Percentiles rank a stretch among this genome's conserved stretches.
Evolutionary conservation across 2,888 invertebrate species (phyloP).

Genomic region (Frankliniella fusca): DNA sequence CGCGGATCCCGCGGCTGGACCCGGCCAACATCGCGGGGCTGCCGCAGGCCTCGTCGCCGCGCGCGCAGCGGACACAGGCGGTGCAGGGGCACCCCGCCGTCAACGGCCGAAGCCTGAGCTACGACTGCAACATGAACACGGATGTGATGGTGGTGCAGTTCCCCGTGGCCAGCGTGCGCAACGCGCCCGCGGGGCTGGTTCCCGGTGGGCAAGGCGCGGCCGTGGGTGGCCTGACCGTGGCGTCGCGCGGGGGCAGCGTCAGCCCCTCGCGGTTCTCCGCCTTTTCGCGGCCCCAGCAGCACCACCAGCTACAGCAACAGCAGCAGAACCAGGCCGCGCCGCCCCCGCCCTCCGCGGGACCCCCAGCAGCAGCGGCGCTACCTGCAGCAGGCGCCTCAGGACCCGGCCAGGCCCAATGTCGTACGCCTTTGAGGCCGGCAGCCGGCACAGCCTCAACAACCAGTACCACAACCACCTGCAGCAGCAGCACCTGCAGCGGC

Average conservation of each 20-base stretch:
- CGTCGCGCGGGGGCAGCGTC: conserved; percentile 12
- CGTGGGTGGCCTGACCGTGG: not conserved
- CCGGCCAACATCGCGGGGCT: not conserved
- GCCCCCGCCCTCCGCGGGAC: conserved; percentile 76
- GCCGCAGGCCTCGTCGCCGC: not conserved
- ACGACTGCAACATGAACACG: conserved; percentile 14
- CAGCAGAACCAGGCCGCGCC: conserved; percentile 48
- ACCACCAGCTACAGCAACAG: conserved; percentile 32
- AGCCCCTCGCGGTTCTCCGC: conserved; percentile 29
- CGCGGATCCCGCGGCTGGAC: conserved; percentile 34
- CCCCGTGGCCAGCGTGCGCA: conserved; percentile 49
- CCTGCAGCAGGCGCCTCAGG: not conserved
- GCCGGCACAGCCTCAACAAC: conserved; percentile 37
- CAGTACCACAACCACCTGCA: conserved; percentile 47
- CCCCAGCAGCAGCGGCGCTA: conserved; percentile 50
- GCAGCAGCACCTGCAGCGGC: conserved; percentile 53
- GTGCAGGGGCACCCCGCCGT: not conserved
- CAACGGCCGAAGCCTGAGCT: conserved; percentile 10
- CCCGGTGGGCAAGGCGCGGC: conserved; percentile 3
- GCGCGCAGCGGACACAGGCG: not conserved
- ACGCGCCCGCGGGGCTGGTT: not conserved
- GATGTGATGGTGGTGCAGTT: conserved; percentile 54
- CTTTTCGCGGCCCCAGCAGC: conserved; percentile 35
- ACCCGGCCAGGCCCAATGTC: conserved; percentile 48
- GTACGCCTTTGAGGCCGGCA: conserved; percentile 51